Conservation (phyloP, 1,140 invertebrate species). For the Fopius arisanus region DNA sequence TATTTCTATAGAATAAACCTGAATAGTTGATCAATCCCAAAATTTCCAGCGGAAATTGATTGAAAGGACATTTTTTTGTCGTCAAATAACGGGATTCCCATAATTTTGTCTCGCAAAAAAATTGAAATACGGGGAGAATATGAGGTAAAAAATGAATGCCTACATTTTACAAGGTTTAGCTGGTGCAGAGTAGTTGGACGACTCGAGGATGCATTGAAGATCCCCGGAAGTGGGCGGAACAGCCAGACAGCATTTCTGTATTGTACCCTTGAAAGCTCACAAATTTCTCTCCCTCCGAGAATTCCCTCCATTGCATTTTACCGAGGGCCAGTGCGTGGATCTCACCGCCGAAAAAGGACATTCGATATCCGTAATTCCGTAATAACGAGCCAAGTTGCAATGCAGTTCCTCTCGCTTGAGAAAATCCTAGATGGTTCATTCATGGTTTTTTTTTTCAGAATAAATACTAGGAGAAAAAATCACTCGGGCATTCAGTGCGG, state of each 20-base stretch:
- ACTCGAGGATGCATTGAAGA: conserved; percentile 53
- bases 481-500: conserved; percentile 34
- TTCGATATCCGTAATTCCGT: conserved; percentile 56
- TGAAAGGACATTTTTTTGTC: neutral
- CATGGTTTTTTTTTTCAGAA: neutral
- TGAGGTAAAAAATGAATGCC: conserved; percentile 43
- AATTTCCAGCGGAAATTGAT: neutral
- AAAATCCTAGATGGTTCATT: conserved; percentile 32
- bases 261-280: conserved; percentile 38
- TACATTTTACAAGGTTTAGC: conserved; percentile 48
- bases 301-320: conserved; percentile 4
- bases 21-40: neutral
- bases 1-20: neutral
- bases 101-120: conserved; percentile 12
- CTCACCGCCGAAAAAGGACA: conserved; percentile 49
- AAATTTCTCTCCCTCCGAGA: neutral
- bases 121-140: conserved; percentile 30
- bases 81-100: neutral
- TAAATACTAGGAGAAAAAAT: conserved; percentile 23
- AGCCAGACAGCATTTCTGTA: conserved; percentile 45
- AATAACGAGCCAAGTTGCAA: conserved; percentile 46
- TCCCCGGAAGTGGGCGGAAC: conserved; percentile 58
- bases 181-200: conserved; percentile 47
- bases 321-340: conserved; percentile 29
- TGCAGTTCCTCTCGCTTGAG: conserved; percentile 26